phyloP scores from a whole-genome alignment of 2,797 vertebrate species.

The Lepilemur septentrionalis region DNA sequence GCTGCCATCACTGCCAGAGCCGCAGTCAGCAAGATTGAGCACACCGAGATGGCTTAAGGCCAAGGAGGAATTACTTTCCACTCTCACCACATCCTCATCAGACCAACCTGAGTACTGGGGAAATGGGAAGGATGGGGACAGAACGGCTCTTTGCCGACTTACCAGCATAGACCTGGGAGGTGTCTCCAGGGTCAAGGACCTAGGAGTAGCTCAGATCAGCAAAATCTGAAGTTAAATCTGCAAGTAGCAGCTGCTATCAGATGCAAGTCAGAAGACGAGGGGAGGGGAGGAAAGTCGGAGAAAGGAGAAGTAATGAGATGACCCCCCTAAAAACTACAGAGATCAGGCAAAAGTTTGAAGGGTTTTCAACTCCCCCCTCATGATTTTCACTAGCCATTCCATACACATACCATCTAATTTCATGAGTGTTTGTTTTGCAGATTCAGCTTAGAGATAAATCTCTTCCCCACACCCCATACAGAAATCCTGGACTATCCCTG shows the following conservation, averaged over 20 bases:
- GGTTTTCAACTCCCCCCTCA: neutral
- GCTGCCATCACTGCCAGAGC: neutral
- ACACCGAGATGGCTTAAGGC: neutral
- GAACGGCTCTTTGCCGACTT: neutral
- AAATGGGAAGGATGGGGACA: neutral
- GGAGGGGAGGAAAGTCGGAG: neutral
- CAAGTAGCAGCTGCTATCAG: neutral
- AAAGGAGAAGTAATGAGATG: neutral
- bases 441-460: neutral
- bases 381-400: neutral
- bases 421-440: neutral
- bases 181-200: neutral
- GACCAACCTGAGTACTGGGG: neutral
- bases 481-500: neutral
- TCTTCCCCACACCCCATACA: neutral
- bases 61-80: conserved; percentile 53
- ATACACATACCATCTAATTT: neutral
- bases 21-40: conserved; percentile 59
- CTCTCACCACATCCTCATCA: neutral
- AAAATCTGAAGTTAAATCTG: conserved; percentile 7
- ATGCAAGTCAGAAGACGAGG: neutral
- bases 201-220: neutral
- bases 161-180: neutral
- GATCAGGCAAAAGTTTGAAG: neutral
- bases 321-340: neutral